phyloP scores from a whole-genome alignment of 2,113 vertebrate species.

The Mirounga angustirostris region DNA sequence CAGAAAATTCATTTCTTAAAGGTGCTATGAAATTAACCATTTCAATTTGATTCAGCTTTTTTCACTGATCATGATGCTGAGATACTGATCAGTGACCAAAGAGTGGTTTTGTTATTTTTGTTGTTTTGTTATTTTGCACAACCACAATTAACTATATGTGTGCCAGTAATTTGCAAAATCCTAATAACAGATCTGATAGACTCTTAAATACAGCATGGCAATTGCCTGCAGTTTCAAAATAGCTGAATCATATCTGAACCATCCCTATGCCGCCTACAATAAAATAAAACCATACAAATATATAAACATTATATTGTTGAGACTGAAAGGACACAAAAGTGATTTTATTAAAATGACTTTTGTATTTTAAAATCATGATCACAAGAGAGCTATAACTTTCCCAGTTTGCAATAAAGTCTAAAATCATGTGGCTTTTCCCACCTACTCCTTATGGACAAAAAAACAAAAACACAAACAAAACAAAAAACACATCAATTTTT shows the following conservation, averaged over 20 bases:
- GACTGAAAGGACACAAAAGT: not conserved
- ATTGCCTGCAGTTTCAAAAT: not conserved
- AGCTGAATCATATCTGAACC: not conserved
- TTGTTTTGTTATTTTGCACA: not conserved
- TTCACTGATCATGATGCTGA: not conserved
- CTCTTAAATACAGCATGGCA: not conserved
- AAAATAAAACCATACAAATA: not conserved
- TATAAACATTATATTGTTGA: not conserved
- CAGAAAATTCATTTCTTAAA: conserved; percentile 36
- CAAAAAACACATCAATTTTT: not conserved
- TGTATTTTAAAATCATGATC: not conserved
- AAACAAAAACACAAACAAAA: not conserved
- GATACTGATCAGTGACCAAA: not conserved
- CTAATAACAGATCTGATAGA: not conserved
- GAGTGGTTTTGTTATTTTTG: no score
- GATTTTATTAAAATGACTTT: not conserved
- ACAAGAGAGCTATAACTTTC: not conserved
- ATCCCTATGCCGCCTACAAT: not conserved
- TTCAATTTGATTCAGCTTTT: conserved; percentile 25
- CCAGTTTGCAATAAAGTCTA: not conserved
- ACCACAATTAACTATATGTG: not conserved
- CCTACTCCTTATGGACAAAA: not conserved
- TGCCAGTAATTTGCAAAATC: not conserved
- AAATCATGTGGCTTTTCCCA: not conserved
- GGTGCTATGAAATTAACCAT: conserved; percentile 20